Percentiles rank a stretch among this genome's conserved stretches.
These are phyloP conservation scores for Ischnus inquisitorius DNA, from an alignment of 2,888 invertebrate species.

Conservation along the genomic window DNA sequence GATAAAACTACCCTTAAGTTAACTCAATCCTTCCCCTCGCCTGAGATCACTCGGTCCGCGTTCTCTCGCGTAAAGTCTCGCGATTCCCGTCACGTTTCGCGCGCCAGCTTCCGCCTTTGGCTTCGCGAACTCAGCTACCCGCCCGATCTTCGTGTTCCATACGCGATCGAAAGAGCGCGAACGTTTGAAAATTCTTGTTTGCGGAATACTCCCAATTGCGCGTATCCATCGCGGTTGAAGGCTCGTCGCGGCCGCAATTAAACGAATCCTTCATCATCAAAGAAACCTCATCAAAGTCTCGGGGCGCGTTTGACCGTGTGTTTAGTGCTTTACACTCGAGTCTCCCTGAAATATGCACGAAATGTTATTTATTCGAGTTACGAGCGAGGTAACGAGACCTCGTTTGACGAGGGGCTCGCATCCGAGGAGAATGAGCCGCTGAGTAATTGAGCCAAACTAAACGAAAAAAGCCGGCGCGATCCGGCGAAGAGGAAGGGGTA, in stretches of 20 bases:
- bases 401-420: conserved; percentile 27
- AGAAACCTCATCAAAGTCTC: not conserved
- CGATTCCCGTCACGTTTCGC: conserved; percentile 78
- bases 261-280: not conserved
- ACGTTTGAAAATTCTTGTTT: conserved; percentile 73
- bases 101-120: conserved; percentile 70
- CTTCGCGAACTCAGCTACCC: conserved; percentile 44
- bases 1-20: conserved; percentile 36
- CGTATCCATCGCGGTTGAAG: conserved; percentile 62
- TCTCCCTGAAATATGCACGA: not conserved
- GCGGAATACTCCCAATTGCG: conserved; percentile 77
- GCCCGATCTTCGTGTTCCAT: conserved; percentile 12
- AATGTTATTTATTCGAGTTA: conserved; percentile 7
- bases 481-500: not conserved
- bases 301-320: not conserved
- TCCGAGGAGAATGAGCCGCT: conserved; percentile 29
- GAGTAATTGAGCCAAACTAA: conserved; percentile 47
- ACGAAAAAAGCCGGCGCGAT: conserved; percentile 33
- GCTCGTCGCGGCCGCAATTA: conserved; percentile 11
- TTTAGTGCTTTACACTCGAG: not conserved
- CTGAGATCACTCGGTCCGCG: conserved; percentile 42
- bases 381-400: conserved; percentile 53
- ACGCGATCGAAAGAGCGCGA: conserved; percentile 42
- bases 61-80: conserved; percentile 47
- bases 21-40: conserved; percentile 46